Base-by-base conservation (phyloP, 2,888 invertebrate genomes). In the Cactoblastis cactorum region DNA sequence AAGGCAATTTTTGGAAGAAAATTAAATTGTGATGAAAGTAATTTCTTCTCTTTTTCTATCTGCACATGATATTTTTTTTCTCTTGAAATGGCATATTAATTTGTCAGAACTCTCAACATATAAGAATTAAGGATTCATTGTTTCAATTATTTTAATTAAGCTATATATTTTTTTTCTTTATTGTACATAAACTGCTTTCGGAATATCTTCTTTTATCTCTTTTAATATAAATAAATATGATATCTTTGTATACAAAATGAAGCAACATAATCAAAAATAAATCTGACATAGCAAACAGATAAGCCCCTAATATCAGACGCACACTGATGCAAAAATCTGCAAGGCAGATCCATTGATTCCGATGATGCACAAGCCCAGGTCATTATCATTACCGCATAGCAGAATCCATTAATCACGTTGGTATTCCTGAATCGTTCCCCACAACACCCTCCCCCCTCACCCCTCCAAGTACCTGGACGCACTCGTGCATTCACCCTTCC, bases 331-430 rank as follows among this genome's bases (percentile, higher is more conserved):
- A 79, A 80, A 79, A 82, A 80, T 72, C 68, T 69, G 69, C 70
- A 67, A 63, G 57, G 56, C 61, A 55, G 63, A 65, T 67, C 67
- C 72, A 69, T 75, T 83, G 81, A 83, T 80, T 81, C 74, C 67
- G 77, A 80, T 84, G 85, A 84, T 85, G 77, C 78, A 80, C 74
- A 76, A 77, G 76, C 65, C 70, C 59, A 73, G 80, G 80, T 87
- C 86, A 87, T 88, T 85, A 87, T 86, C 83, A 87, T 86, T 87
- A 88, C 77, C 80, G 78, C 71, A 64, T 72, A 71, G 74, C 69
- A 74, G 79, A 74, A 83, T 84, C 82, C 86, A 88, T 88, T 88
- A 88, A 88, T 88, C 88, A 88, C 79, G 82, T 80, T 78, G 85
- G 76, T 83, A 81, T 84, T 77, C 79, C 81, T 78, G 77, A 76